Evolutionary conservation across 2,797 vertebrate genomes (phyloP), one percentile per base, ranked within the genome.

Genomic region (Tiaroga cobitis): DNA sequence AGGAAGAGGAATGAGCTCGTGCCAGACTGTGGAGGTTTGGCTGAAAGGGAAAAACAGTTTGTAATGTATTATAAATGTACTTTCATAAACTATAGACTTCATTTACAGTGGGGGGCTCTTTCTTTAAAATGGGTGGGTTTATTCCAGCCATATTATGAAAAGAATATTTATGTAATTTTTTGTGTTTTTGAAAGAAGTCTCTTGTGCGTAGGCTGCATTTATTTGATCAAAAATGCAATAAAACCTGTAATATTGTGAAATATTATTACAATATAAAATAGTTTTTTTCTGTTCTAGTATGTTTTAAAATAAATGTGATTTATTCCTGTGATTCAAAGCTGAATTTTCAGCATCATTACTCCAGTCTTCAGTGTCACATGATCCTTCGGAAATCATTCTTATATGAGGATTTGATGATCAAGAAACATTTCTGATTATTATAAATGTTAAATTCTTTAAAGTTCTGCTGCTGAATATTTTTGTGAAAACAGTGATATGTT

Each of bases 1-100:
- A 97, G 9, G 96, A 97, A 0, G 96, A 96, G 18, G 96, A 97
- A 89, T 95, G 94, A 80, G 96, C 96, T 80, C 92, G 92, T 0
- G 95, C 94, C 61, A 97, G 91, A 67, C 90, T 92, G 90, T 95
- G 96, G 82, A 96, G 93, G 75, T 97, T 94, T 3, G 92, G 95
- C 97, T 98, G 94, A 1, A 86, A 87, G 86, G 37, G 26, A 32
- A 75, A 68, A 67, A 29, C 74, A 51, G 16, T 29, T 49, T 29
- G 26, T 51, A 8, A 19, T 43, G 4, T 26, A 46, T 43, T 43
- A 43, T 3, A 41, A 70, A 70, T 43, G 69, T 4, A 6, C 68
- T 41, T 16, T 72, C 3, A 4, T 16, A 7, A n/a, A n/a, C 6
- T 7, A 41, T 24, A 41, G 11, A 37, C 24, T 46, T 46, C 3